Evolutionary conservation across 2,888 invertebrate species (phyloP).

Genomic region (Alcis repandata): DNA sequence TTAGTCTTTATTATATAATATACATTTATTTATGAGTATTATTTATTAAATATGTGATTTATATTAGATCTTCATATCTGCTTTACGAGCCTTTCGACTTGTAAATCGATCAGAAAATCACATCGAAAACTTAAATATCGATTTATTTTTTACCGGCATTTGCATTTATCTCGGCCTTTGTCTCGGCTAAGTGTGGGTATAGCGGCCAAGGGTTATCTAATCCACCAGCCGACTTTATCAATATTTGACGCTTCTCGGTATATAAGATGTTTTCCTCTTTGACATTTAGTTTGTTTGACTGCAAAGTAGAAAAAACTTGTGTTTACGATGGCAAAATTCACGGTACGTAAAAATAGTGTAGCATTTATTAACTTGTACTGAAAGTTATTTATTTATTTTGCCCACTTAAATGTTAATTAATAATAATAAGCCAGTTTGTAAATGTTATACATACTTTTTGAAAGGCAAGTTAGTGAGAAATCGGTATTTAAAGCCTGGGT

Average conservation of each 20-base stretch:
- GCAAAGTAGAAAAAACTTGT: constrained; percentile 39
- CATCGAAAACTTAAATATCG: neutral
- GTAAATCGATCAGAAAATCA: too few relatives aligned
- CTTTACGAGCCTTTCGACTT: too few relatives aligned
- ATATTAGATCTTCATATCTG: too few relatives aligned
- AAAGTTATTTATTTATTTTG: neutral
- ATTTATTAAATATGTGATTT: too few relatives aligned
- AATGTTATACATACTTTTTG: too few relatives aligned
- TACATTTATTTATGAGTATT: too few relatives aligned
- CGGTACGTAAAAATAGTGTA: constrained; percentile 53
- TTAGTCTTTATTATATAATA: too few relatives aligned
- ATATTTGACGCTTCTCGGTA: constrained; percentile 56
- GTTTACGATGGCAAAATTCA: constrained; percentile 59
- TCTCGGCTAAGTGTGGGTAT: neutral
- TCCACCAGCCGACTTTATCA: constrained; percentile 49
- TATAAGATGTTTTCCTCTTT: constrained; percentile 54
- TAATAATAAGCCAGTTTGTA: too few relatives aligned
- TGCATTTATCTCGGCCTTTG: constrained; percentile 7
- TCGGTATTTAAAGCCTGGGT: too few relatives aligned
- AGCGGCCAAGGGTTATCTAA: constrained; percentile 55
- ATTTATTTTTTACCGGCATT: neutral
- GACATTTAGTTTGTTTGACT: constrained; percentile 37
- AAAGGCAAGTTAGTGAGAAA: too few relatives aligned
- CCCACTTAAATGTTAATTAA: too few relatives aligned
- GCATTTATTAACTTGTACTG: neutral